Conservation (phyloP, 1,140 invertebrate species). For the Drosophila jambulina region DNA sequence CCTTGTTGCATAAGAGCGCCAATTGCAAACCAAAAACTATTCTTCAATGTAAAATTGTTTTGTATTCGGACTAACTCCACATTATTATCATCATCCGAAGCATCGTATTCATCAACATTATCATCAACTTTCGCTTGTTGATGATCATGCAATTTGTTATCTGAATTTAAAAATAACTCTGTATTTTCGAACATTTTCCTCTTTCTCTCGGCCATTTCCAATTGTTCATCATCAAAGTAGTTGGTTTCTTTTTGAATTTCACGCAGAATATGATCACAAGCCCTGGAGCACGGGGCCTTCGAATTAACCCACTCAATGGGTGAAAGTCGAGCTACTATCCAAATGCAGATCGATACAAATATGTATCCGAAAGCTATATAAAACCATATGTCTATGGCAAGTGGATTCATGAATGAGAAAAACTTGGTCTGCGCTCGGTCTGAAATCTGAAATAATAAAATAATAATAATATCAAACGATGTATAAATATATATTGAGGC, state of each 20-base stretch:
- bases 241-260: constrained; percentile 55
- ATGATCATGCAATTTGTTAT: constrained; percentile 1
- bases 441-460: constrained; percentile 74
- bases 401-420: constrained; percentile 97
- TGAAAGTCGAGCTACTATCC: constrained; percentile 97
- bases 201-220: constrained; percentile 39
- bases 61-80: constrained; percentile 86
- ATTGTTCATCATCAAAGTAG: constrained; percentile 39
- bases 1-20: constrained; percentile 98
- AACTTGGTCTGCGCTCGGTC: constrained; percentile 87
- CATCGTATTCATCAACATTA: constrained; percentile 34
- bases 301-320: constrained; percentile 95
- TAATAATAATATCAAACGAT: constrained; percentile 4
- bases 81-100: constrained; percentile 77
- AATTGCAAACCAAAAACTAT: constrained; percentile 96
- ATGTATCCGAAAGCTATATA: constrained; percentile 97
- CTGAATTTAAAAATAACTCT: constrained; percentile 18
- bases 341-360: constrained; percentile 96
- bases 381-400: constrained; percentile 97
- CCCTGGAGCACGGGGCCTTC: constrained; percentile 65
- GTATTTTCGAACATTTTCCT: constrained; percentile 3
- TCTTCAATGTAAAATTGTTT: constrained; percentile 90
- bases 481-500: not conserved
- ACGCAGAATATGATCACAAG: constrained; percentile 70
- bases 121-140: constrained; percentile 10